A percentile compares a stretch with the other conserved stretches of the same genome.
Conservation (phyloP, 2,888 invertebrate genomes). For the Limnephilus lunatus region DNA sequence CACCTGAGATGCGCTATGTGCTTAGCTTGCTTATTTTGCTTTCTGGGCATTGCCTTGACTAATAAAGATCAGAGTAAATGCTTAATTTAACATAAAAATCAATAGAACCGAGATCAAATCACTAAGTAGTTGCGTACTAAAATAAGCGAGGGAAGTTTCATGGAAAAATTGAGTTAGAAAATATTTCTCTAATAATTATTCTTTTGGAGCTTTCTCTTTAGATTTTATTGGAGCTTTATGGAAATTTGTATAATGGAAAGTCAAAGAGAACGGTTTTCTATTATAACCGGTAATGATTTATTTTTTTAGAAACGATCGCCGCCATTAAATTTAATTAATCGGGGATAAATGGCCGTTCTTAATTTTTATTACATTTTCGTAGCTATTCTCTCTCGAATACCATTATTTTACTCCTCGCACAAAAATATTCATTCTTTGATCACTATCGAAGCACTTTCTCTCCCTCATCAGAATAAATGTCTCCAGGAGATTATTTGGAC, state of each 20-base stretch:
- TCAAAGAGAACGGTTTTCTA: neutral
- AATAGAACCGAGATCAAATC: too few species aligned
- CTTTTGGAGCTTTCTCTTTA: neutral
- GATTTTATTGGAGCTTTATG: neutral
- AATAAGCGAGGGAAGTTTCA: too few species aligned
- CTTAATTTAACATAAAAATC: too few species aligned
- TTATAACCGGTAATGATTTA: neutral
- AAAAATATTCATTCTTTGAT: neutral
- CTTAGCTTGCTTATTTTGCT: neutral
- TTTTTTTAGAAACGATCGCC: neutral
- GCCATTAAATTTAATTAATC: neutral
- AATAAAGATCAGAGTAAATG: neutral
- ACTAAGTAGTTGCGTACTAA: too few species aligned
- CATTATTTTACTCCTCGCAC: neutral
- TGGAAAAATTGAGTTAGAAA: neutral
- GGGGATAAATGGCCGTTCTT: neutral
- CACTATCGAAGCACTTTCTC: constrained; percentile 1
- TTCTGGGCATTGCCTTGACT: neutral
- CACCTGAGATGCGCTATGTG: constrained; percentile 36
- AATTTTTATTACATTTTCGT: neutral
- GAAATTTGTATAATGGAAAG: neutral
- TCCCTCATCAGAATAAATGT: constrained; percentile 8
- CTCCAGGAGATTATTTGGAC: neutral
- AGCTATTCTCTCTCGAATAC: neutral
- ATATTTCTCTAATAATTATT: neutral